Evolutionary conservation across 2,113 vertebrate genomes (phyloP).

Genomic region (Sigmodon hispidus): DNA sequence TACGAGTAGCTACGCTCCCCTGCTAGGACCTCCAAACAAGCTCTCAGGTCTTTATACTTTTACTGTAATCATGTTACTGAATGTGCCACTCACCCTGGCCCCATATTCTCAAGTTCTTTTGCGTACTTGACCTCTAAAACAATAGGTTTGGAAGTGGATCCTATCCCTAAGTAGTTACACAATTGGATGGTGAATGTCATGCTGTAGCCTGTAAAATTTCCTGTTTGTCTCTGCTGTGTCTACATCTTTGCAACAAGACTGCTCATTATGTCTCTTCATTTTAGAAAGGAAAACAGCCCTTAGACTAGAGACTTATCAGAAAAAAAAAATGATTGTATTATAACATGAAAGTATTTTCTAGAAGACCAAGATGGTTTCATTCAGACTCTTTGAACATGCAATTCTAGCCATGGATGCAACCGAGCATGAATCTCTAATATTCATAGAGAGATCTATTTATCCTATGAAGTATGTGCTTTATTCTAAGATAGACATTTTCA

Average conservation of each 20-base stretch:
- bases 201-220: rapidly evolving
- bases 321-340: neutral
- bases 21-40: too few relatives aligned
- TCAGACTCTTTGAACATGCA: neutral
- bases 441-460: neutral
- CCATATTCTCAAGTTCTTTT: neutral
- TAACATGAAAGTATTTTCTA: slow-evolving; percentile 9
- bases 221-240: neutral
- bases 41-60: neutral
- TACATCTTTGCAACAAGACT: neutral
- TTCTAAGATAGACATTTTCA: neutral
- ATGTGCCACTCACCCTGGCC: too few relatives aligned
- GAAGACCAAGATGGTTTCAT: neutral
- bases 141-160: neutral
- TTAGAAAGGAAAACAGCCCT: neutral
- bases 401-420: neutral
- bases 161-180: neutral
- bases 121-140: neutral
- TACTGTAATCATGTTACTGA: neutral
- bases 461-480: neutral
- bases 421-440: neutral
- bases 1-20: too few relatives aligned
- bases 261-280: neutral
- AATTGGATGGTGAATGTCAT: neutral
- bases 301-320: neutral